Base-by-base conservation (phyloP, 1,140 invertebrate species). In the Globodera rostochiensis region DNA sequence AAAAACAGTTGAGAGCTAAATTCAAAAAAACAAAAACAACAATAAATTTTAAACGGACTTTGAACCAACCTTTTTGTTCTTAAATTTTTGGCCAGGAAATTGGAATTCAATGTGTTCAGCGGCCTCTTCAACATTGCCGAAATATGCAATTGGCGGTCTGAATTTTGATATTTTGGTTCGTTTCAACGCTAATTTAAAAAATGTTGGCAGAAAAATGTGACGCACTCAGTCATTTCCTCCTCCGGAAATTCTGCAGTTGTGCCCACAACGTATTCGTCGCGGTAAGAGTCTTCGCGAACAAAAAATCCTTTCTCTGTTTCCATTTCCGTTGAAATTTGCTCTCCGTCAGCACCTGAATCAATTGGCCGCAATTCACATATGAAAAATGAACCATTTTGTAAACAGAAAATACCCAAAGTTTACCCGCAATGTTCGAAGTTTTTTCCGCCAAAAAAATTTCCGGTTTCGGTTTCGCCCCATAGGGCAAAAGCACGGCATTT, bases 81-180 rank as follows among this genome's bases (percentile, higher is more conserved):
- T 66, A 46, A 71, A 50, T 19, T 36, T 25, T 74, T 88, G 87
- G 6, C 80, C 81, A 45, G 87, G 87, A 8, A 79, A 46, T 80
- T 86, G 84, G 19, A 88, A 88, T n/a, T 84, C 81, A 57, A 88
- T 84, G 21, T 80, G 71, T 75, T 88, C 87, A 6, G 88, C 85
- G 3, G 88, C 83, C 73, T 88, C 79, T 11, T 73, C 64, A 7
- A 57, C 8, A 64, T 80, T 64, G 21, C 79, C 79, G 36, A 50
- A 60, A 64, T 73, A 82, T 7, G 57, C 47, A 49, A 82, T 46
- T 46, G 21, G 25, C 13, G 74, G 60, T 8, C 78, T 82, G 60
- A 19, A 71, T 15, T 45, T 47, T 82, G 6, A 11, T 46, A 82
- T 6, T 75, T 50, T 19, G 36, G 57, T 25, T 25, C 0, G 21